Evolutionary conservation across 2,888 invertebrate genomes (phyloP).

Genomic region (Cryptocephalus primarius): DNA sequence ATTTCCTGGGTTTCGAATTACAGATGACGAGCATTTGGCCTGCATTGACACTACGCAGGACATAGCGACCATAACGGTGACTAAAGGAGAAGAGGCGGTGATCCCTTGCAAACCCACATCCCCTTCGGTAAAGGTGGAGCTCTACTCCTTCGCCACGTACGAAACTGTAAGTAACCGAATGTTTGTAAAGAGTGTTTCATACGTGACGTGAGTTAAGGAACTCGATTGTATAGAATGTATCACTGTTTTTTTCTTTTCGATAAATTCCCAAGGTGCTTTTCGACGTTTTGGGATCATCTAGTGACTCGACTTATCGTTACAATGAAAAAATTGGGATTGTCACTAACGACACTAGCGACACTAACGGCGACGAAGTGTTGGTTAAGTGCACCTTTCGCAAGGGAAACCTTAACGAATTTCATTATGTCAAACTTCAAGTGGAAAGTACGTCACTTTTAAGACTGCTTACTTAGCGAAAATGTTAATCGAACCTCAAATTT

Average conservation of each 20-base stretch:
- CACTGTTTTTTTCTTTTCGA: not conserved
- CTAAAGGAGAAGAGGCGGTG: slow-evolving; percentile 35
- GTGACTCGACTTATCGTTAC: slow-evolving; percentile 10
- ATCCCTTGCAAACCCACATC: slow-evolving; percentile 56
- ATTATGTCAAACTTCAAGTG: slow-evolving; percentile 2
- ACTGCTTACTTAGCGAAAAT: not conserved
- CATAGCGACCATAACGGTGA: slow-evolving; percentile 18
- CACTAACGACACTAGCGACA: slow-evolving; percentile 13
- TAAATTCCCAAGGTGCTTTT: slow-evolving; percentile 8
- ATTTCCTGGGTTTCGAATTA: slow-evolving; percentile 15
- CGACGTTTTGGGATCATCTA: slow-evolving; percentile 5
- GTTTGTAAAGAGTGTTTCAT: not conserved
- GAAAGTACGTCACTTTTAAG: slow-evolving; percentile 11
- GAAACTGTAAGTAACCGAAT: slow-evolving; percentile 1
- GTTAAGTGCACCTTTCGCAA: not conserved
- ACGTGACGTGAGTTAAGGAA: not conserved
- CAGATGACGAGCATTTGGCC: slow-evolving; percentile 40
- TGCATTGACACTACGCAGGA: slow-evolving; percentile 28
- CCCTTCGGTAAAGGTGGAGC: slow-evolving; percentile 42
- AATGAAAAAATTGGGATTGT: slow-evolving; percentile 14
- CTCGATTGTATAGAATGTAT: not conserved
- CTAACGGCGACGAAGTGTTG: not conserved
- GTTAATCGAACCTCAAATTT: too few relatives aligned
- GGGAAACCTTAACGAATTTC: not conserved
- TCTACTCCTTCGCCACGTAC: slow-evolving; percentile 21